These are phyloP conservation scores for Tenebrosternarchus preto DNA, from an alignment of 2,113 vertebrate genomes.

Conservation along the genomic window DNA sequence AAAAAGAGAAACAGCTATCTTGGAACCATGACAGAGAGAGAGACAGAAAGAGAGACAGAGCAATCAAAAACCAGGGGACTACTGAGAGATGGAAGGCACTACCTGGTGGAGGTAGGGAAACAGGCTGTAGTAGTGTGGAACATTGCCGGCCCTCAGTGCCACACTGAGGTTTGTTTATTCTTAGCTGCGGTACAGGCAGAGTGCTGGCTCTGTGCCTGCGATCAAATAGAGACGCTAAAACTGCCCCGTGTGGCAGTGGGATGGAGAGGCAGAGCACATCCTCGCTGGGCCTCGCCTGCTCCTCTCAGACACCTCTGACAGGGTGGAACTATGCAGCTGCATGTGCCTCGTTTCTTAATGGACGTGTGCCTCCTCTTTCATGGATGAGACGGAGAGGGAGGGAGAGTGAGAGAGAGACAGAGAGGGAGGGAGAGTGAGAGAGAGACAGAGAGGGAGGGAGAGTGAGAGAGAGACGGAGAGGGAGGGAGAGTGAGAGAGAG, in stretches of 20 bases:
- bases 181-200: constrained; percentile 18
- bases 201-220: constrained; percentile 47
- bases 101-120: constrained; percentile 18
- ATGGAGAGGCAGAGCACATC: constrained; percentile 29
- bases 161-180: constrained; percentile 41
- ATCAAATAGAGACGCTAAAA: constrained; percentile 53
- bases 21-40: not conserved
- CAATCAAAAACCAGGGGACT: not conserved
- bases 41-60: not conserved
- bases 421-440: too few species aligned
- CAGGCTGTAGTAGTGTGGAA: constrained; percentile 18
- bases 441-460: constrained; percentile 53
- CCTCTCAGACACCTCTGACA: constrained; percentile 25
- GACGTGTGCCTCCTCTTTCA: constrained; percentile 33
- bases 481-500: constrained; percentile 53
- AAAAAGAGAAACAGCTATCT: not conserved
- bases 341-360: constrained; percentile 27
- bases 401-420: constrained; percentile 51
- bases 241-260: constrained; percentile 31
- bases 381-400: constrained; percentile 52
- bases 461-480: constrained; percentile 54
- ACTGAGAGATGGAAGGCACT: constrained; percentile 12
- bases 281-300: constrained; percentile 21
- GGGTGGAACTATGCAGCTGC: constrained; percentile 17
- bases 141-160: constrained; percentile 9